phyloP scores from a whole-genome alignment of 1,140 invertebrate species.

The Trachymyrmex septentrionalis region DNA sequence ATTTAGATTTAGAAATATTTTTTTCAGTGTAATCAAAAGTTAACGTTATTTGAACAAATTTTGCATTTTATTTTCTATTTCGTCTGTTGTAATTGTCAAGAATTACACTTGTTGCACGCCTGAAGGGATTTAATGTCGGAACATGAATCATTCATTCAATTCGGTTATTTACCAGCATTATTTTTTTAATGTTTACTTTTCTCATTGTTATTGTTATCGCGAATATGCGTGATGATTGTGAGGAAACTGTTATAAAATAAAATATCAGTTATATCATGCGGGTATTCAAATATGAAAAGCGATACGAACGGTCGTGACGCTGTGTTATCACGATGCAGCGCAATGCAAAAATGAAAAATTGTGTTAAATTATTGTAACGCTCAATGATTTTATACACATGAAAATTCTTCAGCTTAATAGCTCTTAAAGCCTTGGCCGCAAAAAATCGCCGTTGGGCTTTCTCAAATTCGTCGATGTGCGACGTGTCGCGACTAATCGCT shows the following conservation, averaged over 20 bases:
- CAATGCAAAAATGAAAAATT: background rate
- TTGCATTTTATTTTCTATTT: background rate
- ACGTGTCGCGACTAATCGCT: slow-evolving; percentile 20
- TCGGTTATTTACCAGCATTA: background rate
- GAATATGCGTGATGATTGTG: too few species aligned
- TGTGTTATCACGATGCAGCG: background rate
- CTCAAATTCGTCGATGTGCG: slow-evolving; percentile 12
- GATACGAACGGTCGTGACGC: background rate
- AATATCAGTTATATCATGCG: background rate
- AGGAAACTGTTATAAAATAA: background rate
- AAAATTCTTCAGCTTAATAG: background rate
- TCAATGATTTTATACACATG: background rate
- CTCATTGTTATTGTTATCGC: background rate
- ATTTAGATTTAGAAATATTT: too few species aligned
- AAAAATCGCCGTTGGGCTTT: background rate
- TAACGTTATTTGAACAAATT: background rate
- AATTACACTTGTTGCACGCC: slow-evolving; percentile 31
- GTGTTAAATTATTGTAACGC: background rate
- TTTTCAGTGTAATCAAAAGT: background rate
- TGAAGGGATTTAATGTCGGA: background rate
- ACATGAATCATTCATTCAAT: background rate
- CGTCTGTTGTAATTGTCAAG: background rate
- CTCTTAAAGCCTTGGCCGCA: background rate
- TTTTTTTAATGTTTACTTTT: background rate
- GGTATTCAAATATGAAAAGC: background rate